Conservation (phyloP, 2,888 invertebrate genomes). For the Oxycera nigricornis region DNA sequence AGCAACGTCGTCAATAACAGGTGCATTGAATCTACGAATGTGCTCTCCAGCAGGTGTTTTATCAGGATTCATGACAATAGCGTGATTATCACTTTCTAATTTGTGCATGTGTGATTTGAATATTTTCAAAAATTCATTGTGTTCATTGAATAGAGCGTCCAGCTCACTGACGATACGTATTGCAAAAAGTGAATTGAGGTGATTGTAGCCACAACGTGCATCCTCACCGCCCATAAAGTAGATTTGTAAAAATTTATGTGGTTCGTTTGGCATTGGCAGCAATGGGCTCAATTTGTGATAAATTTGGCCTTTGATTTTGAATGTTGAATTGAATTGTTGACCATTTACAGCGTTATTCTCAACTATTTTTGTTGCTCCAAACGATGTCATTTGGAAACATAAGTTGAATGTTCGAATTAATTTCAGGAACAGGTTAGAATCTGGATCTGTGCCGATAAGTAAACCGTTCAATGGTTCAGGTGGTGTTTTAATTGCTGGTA, state of each 20-base stretch:
- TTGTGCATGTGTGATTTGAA: constrained; percentile 54
- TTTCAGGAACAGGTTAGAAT: constrained; percentile 50
- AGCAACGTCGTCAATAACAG: constrained; percentile 53
- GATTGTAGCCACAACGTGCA: not conserved
- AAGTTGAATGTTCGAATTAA: constrained; percentile 51
- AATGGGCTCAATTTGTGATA: constrained; percentile 17
- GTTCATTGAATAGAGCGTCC: constrained; percentile 51
- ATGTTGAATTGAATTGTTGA: constrained; percentile 44
- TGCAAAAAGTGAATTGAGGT: constrained; percentile 44
- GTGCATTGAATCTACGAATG: constrained; percentile 56
- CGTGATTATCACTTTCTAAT: constrained; percentile 51
- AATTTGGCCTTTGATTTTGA: constrained; percentile 31
- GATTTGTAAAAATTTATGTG: constrained; percentile 50
- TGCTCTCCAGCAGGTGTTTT: constrained; percentile 44
- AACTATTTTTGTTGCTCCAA: constrained; percentile 47
- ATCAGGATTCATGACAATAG: constrained; percentile 51
- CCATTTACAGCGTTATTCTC: constrained; percentile 19
- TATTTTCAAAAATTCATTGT: constrained; percentile 53
- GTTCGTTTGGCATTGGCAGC: constrained; percentile 45
- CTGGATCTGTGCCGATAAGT: constrained; percentile 49
- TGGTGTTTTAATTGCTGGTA: constrained; percentile 44
- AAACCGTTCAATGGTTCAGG: constrained; percentile 49
- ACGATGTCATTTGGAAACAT: constrained; percentile 50
- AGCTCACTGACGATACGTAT: constrained; percentile 50
- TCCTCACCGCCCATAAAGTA: constrained; percentile 51